phyloP scores from a whole-genome alignment of 2,797 vertebrate species.

The Tapirus indicus region DNA sequence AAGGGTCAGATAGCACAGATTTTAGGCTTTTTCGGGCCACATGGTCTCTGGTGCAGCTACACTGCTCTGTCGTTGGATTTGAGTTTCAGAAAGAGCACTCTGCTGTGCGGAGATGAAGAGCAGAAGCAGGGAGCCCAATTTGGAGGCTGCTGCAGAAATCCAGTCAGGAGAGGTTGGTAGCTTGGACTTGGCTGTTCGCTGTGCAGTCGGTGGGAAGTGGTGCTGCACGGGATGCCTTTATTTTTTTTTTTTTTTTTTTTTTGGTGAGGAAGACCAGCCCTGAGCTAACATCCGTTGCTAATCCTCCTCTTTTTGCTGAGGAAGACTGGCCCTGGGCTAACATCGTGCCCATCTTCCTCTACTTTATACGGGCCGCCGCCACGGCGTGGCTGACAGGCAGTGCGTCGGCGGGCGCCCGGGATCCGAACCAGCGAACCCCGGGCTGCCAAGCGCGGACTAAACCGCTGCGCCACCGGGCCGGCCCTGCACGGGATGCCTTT shows the following conservation, averaged over 20 bases:
- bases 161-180: accelerated
- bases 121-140: neutral
- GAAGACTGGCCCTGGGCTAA: too few relatives aligned
- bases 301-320: too few relatives aligned
- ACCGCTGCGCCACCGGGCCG: too few relatives aligned
- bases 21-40: neutral
- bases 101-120: neutral
- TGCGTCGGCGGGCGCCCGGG: too few relatives aligned
- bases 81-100: neutral
- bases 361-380: too few relatives aligned
- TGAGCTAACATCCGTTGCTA: too few relatives aligned
- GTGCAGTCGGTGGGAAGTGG: neutral
- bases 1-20: neutral
- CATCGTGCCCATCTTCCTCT: too few relatives aligned
- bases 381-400: too few relatives aligned
- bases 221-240: accelerated
- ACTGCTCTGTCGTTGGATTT: neutral
- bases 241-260: too few relatives aligned
- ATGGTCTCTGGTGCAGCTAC: neutral
- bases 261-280: too few relatives aligned
- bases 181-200: neutral
- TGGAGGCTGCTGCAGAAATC: neutral
- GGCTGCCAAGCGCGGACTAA: too few relatives aligned
- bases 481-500: accelerated
- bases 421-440: too few relatives aligned